phyloP scores from a whole-genome alignment of 2,888 invertebrate species.

The Lathronympha strigana region DNA sequence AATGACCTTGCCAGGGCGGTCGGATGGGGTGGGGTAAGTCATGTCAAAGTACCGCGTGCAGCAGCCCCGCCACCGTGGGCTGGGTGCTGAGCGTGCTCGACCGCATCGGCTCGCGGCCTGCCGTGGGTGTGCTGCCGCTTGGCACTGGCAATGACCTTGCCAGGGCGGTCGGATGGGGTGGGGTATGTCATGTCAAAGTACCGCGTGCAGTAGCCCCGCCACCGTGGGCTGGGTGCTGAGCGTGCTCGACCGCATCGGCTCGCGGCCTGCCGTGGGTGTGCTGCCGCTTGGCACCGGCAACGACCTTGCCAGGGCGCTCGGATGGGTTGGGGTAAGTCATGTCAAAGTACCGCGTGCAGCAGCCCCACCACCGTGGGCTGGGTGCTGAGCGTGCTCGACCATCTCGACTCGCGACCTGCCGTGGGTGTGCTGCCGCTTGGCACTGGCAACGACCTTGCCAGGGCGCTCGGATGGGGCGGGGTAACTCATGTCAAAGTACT shows the following conservation, averaged over 20 bases:
- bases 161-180: background rate
- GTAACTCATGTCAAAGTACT: slow-evolving; percentile 85
- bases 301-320: background rate
- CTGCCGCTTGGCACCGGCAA: too few relatives aligned
- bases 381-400: slow-evolving; percentile 88
- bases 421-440: too few relatives aligned
- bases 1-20: slow-evolving; percentile 98
- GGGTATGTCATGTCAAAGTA: slow-evolving; percentile 82
- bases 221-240: background rate
- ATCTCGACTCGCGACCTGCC: slow-evolving; percentile 92
- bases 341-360: background rate
- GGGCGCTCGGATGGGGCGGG: background rate
- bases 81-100: slow-evolving; percentile 98
- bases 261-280: slow-evolving; percentile 87
- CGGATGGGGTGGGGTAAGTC: slow-evolving; percentile 97
- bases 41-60: slow-evolving; percentile 84
- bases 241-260: slow-evolving; percentile 94
- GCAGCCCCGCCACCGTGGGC: slow-evolving; percentile 99
- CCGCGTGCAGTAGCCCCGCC: background rate
- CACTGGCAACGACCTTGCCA: slow-evolving; percentile 58
- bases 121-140: slow-evolving; percentile 71
- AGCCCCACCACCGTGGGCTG: background rate
- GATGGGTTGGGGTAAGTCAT: slow-evolving; percentile 71
- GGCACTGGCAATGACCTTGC: slow-evolving; percentile 61
- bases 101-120: slow-evolving; percentile 92